These are phyloP conservation scores for Sinosuthora webbiana DNA, from an alignment of 2,113 vertebrate genomes.

Conservation along the genomic window DNA sequence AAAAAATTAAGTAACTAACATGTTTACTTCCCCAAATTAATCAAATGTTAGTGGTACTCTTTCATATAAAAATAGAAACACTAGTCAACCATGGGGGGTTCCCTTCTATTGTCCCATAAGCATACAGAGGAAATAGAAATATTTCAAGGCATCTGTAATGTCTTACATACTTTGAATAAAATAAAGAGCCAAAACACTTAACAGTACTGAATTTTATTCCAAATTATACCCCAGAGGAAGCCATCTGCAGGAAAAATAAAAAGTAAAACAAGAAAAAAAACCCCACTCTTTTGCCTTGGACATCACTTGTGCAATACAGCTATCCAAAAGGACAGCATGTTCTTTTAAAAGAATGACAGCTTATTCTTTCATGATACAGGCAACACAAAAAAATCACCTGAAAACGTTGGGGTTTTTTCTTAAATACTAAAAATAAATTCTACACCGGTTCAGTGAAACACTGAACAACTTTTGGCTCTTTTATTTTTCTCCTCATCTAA, in stretches of 20 bases:
- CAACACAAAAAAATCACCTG: slow-evolving; percentile 49
- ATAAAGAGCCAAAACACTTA: slow-evolving; percentile 55
- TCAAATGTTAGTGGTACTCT: neutral
- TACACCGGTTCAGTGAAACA: neutral
- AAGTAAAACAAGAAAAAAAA: slow-evolving; percentile 14
- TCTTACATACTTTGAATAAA: slow-evolving; percentile 59
- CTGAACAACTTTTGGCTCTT: neutral
- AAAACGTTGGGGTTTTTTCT: neutral
- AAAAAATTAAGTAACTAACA: neutral
- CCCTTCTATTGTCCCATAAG: slow-evolving; percentile 56
- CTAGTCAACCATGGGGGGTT: slow-evolving; percentile 35
- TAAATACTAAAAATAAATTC: neutral
- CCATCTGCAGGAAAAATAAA: slow-evolving; percentile 64
- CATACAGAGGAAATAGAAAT: slow-evolving; percentile 49
- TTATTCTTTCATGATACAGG: slow-evolving; percentile 14
- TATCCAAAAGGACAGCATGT: slow-evolving; percentile 58
- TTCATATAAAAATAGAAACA: slow-evolving; percentile 51
- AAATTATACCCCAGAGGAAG: slow-evolving; percentile 67
- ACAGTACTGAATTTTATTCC: slow-evolving; percentile 52
- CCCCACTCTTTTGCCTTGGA: neutral
- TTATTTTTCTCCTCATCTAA: neutral
- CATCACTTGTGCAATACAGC: slow-evolving; percentile 53
- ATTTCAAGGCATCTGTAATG: slow-evolving; percentile 66
- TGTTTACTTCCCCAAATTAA: neutral
- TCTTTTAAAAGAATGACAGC: slow-evolving; percentile 47